Conservation (phyloP, 1,140 invertebrate species). For the Charaxes varanes region DNA sequence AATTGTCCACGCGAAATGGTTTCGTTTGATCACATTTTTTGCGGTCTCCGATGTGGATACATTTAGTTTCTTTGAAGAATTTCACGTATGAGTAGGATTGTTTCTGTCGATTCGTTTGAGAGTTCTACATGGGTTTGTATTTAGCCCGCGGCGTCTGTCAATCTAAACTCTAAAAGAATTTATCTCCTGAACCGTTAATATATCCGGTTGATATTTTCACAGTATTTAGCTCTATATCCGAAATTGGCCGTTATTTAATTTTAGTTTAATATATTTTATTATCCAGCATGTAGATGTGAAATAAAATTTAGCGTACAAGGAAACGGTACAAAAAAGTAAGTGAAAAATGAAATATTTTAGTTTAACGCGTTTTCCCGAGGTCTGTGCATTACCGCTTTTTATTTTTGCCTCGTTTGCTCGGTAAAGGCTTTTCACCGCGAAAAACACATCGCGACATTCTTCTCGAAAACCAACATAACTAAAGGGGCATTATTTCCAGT, state of each 20-base stretch:
- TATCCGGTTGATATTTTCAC: too few species aligned
- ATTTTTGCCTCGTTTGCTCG: conserved; percentile 6
- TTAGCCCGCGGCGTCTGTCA: too few species aligned
- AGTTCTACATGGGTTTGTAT: too few species aligned
- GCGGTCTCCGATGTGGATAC: not conserved
- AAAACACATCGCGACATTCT: conserved; percentile 5
- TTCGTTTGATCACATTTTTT: conserved; percentile 6
- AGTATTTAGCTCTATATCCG: too few species aligned
- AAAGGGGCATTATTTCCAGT: not conserved
- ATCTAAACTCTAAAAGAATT: too few species aligned
- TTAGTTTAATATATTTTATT: too few species aligned
- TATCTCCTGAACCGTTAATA: too few species aligned
- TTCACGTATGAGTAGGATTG: not conserved
- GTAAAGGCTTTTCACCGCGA: conserved; percentile 6
- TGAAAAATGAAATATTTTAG: conserved; percentile 2
- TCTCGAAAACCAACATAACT: conserved; percentile 1
- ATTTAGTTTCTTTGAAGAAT: not conserved
- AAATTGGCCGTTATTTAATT: too few species aligned
- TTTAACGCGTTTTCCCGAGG: not conserved
- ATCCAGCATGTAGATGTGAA: too few species aligned
- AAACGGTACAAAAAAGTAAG: too few species aligned
- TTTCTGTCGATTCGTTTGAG: too few species aligned
- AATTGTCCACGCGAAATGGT: conserved; percentile 4
- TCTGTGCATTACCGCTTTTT: conserved; percentile 10
- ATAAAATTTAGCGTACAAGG: too few species aligned